phyloP scores from a whole-genome alignment of 2,888 invertebrate genomes.

The Scaeva pyrastri region DNA sequence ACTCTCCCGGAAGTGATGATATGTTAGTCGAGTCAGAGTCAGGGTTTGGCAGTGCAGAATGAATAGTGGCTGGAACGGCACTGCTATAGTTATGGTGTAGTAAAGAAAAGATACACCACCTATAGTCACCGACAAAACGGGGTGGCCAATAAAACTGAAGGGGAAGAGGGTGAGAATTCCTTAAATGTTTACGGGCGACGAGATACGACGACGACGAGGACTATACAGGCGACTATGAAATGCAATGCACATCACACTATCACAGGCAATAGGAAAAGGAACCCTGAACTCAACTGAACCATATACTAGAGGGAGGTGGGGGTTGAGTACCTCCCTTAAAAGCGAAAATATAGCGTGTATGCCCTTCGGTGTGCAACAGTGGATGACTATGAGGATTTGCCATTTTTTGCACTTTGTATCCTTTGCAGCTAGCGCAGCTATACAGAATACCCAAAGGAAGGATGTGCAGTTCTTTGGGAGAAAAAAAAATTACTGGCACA shows the following conservation, averaged over 20 bases:
- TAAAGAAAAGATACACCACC: too few relatives aligned
- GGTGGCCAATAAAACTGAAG: conserved; percentile 66
- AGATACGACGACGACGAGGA: conserved; percentile 11
- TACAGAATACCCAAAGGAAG: conserved; percentile 26
- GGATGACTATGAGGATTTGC: conserved; percentile 63
- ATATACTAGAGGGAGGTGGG: neutral
- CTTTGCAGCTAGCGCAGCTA: neutral
- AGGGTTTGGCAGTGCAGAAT: conserved; percentile 17
- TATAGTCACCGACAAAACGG: neutral
- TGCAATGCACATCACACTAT: conserved; percentile 25
- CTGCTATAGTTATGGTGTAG: too few relatives aligned
- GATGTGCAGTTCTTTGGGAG: conserved; percentile 37
- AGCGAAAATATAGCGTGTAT: conserved; percentile 49
- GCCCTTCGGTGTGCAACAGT: conserved; percentile 70
- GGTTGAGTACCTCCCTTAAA: conserved; percentile 12
- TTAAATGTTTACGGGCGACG: conserved; percentile 52
- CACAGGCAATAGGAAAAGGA: conserved; percentile 2
- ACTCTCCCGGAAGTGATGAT: conserved; percentile 72
- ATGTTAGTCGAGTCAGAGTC: conserved; percentile 51
- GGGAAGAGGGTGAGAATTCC: conserved; percentile 53
- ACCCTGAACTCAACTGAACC: too few relatives aligned
- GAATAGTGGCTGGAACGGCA: conserved; percentile 2
- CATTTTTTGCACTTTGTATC: conserved; percentile 26
- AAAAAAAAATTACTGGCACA: conserved; percentile 16
- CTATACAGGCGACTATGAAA: too few relatives aligned